These are phyloP conservation scores for Podarcis lilfordi DNA, from an alignment of 2,797 vertebrate species.

Conservation along the genomic window DNA sequence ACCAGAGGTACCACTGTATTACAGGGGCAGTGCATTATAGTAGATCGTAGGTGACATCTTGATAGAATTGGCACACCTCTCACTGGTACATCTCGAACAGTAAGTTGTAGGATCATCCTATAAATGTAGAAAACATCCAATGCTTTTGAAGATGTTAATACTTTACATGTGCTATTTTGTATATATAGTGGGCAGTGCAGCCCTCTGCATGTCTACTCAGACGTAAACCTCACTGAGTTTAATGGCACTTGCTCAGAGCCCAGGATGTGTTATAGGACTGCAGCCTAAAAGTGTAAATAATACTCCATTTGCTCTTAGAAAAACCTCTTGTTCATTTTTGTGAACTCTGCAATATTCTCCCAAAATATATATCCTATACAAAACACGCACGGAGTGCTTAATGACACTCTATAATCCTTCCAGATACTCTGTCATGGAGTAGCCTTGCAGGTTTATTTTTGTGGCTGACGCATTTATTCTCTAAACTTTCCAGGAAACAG, in stretches of 20 bases:
- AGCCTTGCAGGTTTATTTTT: background rate
- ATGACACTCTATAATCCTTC: background rate
- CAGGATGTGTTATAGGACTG: background rate
- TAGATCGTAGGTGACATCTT: background rate
- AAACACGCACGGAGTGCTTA: background rate
- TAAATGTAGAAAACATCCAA: background rate
- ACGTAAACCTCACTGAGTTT: background rate
- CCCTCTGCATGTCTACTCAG: background rate
- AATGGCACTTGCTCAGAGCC: background rate
- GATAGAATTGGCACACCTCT: background rate
- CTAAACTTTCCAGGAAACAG: background rate
- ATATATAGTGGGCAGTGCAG: background rate
- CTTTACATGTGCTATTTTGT: background rate
- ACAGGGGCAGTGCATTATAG: background rate
- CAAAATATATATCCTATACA: background rate
- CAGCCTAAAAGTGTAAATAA: conserved; percentile 3
- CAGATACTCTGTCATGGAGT: background rate
- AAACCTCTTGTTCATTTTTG: conserved; percentile 1
- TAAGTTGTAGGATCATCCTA: background rate
- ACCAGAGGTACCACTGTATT: background rate
- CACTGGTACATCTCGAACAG: background rate
- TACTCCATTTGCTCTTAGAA: background rate
- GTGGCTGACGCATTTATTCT: conserved; percentile 9
- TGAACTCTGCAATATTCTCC: background rate
- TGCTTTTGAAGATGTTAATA: background rate